These are phyloP conservation scores for Tinea trinotella DNA, from an alignment of 2,888 invertebrate genomes.

Conservation along the genomic window DNA sequence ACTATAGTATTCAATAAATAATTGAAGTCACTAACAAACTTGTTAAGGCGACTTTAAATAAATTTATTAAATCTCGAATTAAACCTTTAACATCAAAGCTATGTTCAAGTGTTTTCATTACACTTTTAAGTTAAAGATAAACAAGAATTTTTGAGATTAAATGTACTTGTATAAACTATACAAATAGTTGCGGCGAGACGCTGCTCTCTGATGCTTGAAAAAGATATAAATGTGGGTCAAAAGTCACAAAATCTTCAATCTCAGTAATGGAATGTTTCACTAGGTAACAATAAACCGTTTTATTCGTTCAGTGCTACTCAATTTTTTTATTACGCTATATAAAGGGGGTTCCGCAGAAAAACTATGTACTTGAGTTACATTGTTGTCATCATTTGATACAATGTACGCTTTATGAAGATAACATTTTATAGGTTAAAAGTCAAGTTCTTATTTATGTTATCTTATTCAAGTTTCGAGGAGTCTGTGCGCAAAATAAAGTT, in stretches of 20 bases:
- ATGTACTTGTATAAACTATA: neutral
- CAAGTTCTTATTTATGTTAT: neutral
- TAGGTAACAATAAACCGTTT: conserved; percentile 17
- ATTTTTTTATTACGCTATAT: conserved; percentile 15
- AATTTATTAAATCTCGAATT: too few species aligned
- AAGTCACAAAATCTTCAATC: conserved; percentile 16
- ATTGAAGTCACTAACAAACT: too few species aligned
- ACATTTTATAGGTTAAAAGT: neutral
- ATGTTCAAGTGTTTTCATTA: too few species aligned
- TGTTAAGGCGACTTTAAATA: too few species aligned
- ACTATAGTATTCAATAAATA: too few species aligned
- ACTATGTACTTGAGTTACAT: neutral
- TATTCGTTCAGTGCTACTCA: conserved; percentile 15
- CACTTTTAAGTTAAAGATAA: neutral
- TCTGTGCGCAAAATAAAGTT: too few species aligned
- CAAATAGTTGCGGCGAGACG: neutral
- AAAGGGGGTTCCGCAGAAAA: conserved; percentile 6
- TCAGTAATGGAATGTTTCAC: conserved; percentile 16
- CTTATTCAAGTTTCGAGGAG: too few species aligned
- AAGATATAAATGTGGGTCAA: neutral
- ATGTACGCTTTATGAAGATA: neutral
- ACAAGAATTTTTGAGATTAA: neutral
- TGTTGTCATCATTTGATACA: neutral
- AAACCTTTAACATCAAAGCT: too few species aligned
- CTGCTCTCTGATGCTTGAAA: neutral